Conservation (phyloP, 2,797 vertebrate genomes). For the Sebastes melanostomus region DNA sequence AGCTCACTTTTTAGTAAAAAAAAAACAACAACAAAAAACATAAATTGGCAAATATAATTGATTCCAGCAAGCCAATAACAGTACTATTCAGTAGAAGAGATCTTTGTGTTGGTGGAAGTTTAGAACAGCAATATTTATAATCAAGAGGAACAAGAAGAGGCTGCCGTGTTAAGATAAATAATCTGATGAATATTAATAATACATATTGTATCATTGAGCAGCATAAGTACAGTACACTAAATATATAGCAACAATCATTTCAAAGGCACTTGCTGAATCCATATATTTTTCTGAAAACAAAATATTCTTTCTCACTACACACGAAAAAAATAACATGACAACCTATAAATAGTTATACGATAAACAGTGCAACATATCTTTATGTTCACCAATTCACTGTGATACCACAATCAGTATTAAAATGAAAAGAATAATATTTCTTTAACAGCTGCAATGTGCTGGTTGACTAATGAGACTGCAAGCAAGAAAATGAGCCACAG, state of each 20-base stretch:
- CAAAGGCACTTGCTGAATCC: constrained; percentile 70
- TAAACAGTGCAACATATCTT: constrained; percentile 28
- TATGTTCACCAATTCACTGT: background rate
- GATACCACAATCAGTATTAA: background rate
- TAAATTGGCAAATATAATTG: background rate
- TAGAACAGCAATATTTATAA: constrained; percentile 1
- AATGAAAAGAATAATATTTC: constrained; percentile 10
- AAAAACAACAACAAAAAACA: background rate
- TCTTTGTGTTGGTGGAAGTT: constrained; percentile 1
- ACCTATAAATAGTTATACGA: constrained; percentile 9
- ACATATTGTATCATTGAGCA: constrained; percentile 30
- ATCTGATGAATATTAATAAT: constrained; percentile 12
- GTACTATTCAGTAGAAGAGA: background rate
- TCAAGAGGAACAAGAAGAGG: background rate
- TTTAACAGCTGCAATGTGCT: background rate
- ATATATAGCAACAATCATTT: constrained; percentile 26
- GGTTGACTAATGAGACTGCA: background rate
- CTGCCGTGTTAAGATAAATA: background rate
- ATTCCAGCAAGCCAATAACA: constrained; percentile 24
- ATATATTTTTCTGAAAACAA: background rate
- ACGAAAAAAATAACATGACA: background rate
- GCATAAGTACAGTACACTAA: constrained; percentile 24
- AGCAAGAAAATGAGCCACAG: background rate
- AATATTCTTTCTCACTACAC: background rate
- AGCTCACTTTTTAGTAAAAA: background rate